A percentile compares a stretch with the other conserved stretches of the same genome.
Evolutionary conservation across 2,888 invertebrate species (phyloP).

Genomic region (Aphidius colemani): DNA sequence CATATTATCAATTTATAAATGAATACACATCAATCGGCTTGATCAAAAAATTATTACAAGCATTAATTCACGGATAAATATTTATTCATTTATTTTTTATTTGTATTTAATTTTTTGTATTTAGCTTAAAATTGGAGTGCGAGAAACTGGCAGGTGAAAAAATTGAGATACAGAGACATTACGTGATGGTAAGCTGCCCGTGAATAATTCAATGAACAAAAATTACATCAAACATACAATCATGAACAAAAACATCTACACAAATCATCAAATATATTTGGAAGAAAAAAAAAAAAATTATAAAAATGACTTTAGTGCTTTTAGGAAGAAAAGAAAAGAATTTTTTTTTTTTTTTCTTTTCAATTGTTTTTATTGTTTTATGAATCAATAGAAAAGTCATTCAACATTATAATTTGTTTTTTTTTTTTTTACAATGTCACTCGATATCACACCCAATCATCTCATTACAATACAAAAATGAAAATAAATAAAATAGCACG

Average conservation of each 20-base stretch:
- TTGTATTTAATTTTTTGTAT: conserved; percentile 23
- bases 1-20: not conserved
- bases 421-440: too few species aligned
- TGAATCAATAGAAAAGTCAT: too few species aligned
- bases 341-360: too few species aligned
- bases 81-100: conserved; percentile 25
- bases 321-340: too few species aligned
- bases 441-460: not conserved
- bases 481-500: not conserved
- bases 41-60: not conserved
- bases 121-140: conserved; percentile 82
- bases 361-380: too few species aligned
- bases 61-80: not conserved
- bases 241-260: conserved; percentile 3
- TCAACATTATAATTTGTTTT: too few species aligned
- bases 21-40: conserved; percentile 14
- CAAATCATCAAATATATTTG: not conserved
- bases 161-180: conserved; percentile 87
- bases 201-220: conserved; percentile 23
- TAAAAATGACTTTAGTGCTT: not conserved
- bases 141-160: conserved; percentile 88
- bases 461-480: not conserved
- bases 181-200: conserved; percentile 74
- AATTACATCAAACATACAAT: not conserved
- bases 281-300: not conserved